phyloP scores from a whole-genome alignment of 2,113 vertebrate species.

The Cyphomyrus discorhynchus region DNA sequence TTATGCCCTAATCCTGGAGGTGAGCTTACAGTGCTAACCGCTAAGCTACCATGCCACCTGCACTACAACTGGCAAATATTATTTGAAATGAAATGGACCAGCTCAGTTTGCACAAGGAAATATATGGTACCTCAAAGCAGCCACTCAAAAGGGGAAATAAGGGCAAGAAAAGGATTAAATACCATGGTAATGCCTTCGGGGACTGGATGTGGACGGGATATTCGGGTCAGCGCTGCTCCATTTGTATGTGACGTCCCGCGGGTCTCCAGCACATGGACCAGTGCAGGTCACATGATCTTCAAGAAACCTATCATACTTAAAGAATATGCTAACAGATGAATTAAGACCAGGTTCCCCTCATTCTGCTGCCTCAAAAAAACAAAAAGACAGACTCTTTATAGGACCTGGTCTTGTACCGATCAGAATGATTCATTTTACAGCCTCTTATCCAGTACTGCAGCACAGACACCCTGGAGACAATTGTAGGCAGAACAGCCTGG shows the following conservation, averaged over 20 bases:
- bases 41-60: slow-evolving; percentile 13
- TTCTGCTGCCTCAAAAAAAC: neutral
- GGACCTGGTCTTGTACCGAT: neutral
- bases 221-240: slow-evolving; percentile 63
- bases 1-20: neutral
- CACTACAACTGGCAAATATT: slow-evolving; percentile 48
- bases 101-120: slow-evolving; percentile 54
- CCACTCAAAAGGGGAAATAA: slow-evolving; percentile 59
- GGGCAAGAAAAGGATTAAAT: slow-evolving; percentile 49
- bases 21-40: neutral
- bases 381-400: neutral
- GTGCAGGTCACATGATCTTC: slow-evolving; percentile 55
- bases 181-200: slow-evolving; percentile 52
- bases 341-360: slow-evolving; percentile 37
- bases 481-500: neutral
- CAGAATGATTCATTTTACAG: neutral
- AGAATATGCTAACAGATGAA: slow-evolving; percentile 53
- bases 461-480: neutral
- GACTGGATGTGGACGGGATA: slow-evolving; percentile 56
- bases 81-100: slow-evolving; percentile 51
- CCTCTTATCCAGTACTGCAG: neutral
- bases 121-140: slow-evolving; percentile 50
- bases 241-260: slow-evolving; percentile 59
- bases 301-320: slow-evolving; percentile 52
- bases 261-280: slow-evolving; percentile 54